phyloP scores from a whole-genome alignment of 2,888 invertebrate species.

The Heliothis peltigera region DNA sequence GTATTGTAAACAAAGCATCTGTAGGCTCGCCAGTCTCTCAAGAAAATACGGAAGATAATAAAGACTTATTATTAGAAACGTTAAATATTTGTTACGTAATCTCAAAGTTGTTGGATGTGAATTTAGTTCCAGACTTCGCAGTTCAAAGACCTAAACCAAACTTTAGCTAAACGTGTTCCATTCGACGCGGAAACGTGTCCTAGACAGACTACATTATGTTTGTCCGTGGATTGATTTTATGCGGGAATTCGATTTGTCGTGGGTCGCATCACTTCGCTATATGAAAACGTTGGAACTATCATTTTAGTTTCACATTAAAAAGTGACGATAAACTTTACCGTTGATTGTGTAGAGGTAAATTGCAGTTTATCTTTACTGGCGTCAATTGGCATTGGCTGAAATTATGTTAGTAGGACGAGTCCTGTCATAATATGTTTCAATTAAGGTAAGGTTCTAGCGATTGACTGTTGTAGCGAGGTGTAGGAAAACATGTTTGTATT shows the following conservation, averaged over 20 bases:
- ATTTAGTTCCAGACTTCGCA: conserved; percentile 24
- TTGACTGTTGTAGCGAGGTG: conserved; percentile 20
- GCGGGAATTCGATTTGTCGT: conserved; percentile 33
- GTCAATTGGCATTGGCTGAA: conserved; percentile 42
- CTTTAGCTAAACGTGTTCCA: conserved; percentile 54
- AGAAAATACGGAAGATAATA: conserved; percentile 56
- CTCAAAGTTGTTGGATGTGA: conserved; percentile 19
- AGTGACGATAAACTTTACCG: conserved; percentile 6
- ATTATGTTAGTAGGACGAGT: conserved; percentile 52
- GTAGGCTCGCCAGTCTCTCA: conserved; percentile 18
- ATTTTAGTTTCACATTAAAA: conserved; percentile 15
- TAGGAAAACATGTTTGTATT: conserved; percentile 24
- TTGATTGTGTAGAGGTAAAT: conserved; percentile 10
- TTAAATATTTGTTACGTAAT: conserved; percentile 19
- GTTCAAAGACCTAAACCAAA: conserved; percentile 61
- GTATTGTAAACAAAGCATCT: conserved; percentile 55
- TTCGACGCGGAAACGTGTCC: conserved; percentile 52
- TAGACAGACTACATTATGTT: conserved; percentile 31
- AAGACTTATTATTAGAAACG: conserved; percentile 54
- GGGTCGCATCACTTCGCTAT: conserved; percentile 12
- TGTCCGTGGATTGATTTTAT: conserved; percentile 49
- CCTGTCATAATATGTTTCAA: conserved; percentile 16
- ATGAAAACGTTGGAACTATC: conserved; percentile 5
- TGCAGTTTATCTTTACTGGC: conserved; percentile 36
- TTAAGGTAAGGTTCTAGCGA: conserved; percentile 29